Percentiles rank a stretch among this genome's conserved stretches.
Conservation (phyloP, 2,113 vertebrate genomes). For the Hydrolagus affinis region DNA sequence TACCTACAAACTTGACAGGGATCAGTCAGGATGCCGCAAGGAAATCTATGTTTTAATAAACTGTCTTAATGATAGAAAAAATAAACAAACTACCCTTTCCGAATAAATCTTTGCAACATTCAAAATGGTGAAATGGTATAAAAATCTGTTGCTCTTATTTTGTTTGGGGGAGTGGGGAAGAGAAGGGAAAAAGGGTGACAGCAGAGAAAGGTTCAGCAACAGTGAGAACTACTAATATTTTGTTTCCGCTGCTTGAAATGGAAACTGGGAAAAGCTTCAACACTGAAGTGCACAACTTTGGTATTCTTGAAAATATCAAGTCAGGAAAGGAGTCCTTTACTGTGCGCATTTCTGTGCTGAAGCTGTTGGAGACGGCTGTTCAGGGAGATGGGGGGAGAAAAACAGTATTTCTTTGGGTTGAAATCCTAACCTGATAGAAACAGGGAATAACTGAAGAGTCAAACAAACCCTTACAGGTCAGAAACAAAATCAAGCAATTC, state of each 20-base stretch:
- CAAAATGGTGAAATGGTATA: slow-evolving; percentile 1
- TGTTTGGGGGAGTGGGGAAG: not conserved
- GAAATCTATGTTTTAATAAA: not conserved
- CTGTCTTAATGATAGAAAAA: not conserved
- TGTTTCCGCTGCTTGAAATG: not conserved
- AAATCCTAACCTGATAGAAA: slow-evolving; percentile 26
- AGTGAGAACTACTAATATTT: not conserved
- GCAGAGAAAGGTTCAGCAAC: not conserved
- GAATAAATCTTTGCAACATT: not conserved
- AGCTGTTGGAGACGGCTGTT: not conserved
- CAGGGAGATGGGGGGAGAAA: not conserved
- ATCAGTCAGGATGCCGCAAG: not conserved
- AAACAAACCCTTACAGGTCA: not conserved
- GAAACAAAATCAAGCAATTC: not conserved
- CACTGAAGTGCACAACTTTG: not conserved
- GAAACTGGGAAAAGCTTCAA: not conserved
- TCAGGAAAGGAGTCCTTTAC: not conserved
- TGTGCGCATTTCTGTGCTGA: not conserved
- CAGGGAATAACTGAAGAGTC: not conserved
- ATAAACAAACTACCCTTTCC: not conserved
- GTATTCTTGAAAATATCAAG: not conserved
- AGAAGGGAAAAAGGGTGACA: not conserved
- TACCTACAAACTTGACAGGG: not conserved
- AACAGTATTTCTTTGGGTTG: slow-evolving; percentile 14
- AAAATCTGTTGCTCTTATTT: not conserved